Percentiles rank a stretch among this genome's conserved stretches.
These are phyloP conservation scores for Drosophila kikkawai DNA, from an alignment of 1,140 invertebrate genomes.

Conservation along the genomic window DNA sequence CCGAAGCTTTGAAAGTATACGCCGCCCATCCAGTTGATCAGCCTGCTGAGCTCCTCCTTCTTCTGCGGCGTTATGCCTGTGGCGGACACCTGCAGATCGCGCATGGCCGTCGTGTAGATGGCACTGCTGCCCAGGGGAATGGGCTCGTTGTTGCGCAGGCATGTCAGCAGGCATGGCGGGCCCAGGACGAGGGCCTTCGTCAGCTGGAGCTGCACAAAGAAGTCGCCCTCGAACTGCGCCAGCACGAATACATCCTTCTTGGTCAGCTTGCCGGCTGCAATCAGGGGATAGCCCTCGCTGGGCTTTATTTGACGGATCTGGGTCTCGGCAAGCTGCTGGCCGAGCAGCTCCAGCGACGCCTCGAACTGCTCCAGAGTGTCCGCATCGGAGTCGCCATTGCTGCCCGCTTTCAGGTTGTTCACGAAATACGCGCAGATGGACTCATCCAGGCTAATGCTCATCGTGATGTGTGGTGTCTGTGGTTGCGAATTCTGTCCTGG, in stretches of 20 bases:
- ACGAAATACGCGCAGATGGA: slow-evolving; percentile 80
- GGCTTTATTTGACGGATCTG: slow-evolving; percentile 75
- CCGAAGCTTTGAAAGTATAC: slow-evolving; percentile 90
- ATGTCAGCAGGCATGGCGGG: slow-evolving; percentile 91
- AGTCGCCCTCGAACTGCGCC: slow-evolving; percentile 89
- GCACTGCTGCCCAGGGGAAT: slow-evolving; percentile 91
- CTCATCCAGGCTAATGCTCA: slow-evolving; percentile 73
- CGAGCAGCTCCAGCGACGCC: slow-evolving; percentile 49
- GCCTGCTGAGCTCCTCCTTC: slow-evolving; percentile 89
- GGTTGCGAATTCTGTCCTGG: not conserved
- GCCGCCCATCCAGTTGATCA: slow-evolving; percentile 94
- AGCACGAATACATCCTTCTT: slow-evolving; percentile 92
- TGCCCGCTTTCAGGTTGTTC: slow-evolving; percentile 48
- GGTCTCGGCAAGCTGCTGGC: slow-evolving; percentile 63
- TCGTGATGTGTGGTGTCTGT: slow-evolving; percentile 17
- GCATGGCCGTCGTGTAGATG: slow-evolving; percentile 93
- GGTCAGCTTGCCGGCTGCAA: slow-evolving; percentile 85
- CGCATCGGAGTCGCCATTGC: slow-evolving; percentile 10
- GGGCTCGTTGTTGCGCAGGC: slow-evolving; percentile 89
- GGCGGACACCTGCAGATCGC: slow-evolving; percentile 89
- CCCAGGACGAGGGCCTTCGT: slow-evolving; percentile 91
- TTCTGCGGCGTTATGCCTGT: slow-evolving; percentile 88
- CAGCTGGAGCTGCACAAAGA: slow-evolving; percentile 88
- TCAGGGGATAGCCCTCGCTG: slow-evolving; percentile 72
- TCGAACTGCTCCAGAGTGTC: slow-evolving; percentile 52